Conservation (phyloP, 2,888 invertebrate species). For the Nomada flava region DNA sequence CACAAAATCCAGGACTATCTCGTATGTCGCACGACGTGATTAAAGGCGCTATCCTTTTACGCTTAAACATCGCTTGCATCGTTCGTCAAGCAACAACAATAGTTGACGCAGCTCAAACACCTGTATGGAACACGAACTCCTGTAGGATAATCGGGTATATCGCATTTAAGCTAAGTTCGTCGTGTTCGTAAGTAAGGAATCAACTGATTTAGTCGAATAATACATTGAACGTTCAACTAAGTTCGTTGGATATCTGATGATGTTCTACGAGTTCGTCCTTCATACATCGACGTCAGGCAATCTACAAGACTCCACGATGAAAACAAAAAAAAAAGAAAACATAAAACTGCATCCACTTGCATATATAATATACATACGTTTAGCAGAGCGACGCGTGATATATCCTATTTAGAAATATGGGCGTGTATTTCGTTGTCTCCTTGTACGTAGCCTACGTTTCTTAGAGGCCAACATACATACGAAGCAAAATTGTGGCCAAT, state of each 20-base stretch:
- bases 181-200: slow-evolving; percentile 38
- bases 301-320: slow-evolving; percentile 61
- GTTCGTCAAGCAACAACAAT: slow-evolving; percentile 70
- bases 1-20: slow-evolving; percentile 66
- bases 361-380: slow-evolving; percentile 38
- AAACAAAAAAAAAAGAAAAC: slow-evolving; percentile 15
- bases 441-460: slow-evolving; percentile 44
- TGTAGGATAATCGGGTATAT: slow-evolving; percentile 35
- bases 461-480: slow-evolving; percentile 41
- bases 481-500: slow-evolving; percentile 52
- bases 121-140: slow-evolving; percentile 68
- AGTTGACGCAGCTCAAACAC: slow-evolving; percentile 68
- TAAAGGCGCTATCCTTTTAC: slow-evolving; percentile 65
- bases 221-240: slow-evolving; percentile 45
- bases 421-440: slow-evolving; percentile 32
- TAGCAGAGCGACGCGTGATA: slow-evolving; percentile 59
- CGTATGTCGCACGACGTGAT: slow-evolving; percentile 62
- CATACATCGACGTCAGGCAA: slow-evolving; percentile 66
- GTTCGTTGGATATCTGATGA: slow-evolving; percentile 53
- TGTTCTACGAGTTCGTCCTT: slow-evolving; percentile 68
- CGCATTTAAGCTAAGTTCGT: slow-evolving; percentile 54
- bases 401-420: slow-evolving; percentile 34
- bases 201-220: slow-evolving; percentile 33
- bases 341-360: slow-evolving; percentile 39
- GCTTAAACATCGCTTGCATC: slow-evolving; percentile 70